A percentile compares a stretch with the other conserved stretches of the same genome.
Conservation (phyloP, 1,140 invertebrate species). For the Drosophila parvula region DNA sequence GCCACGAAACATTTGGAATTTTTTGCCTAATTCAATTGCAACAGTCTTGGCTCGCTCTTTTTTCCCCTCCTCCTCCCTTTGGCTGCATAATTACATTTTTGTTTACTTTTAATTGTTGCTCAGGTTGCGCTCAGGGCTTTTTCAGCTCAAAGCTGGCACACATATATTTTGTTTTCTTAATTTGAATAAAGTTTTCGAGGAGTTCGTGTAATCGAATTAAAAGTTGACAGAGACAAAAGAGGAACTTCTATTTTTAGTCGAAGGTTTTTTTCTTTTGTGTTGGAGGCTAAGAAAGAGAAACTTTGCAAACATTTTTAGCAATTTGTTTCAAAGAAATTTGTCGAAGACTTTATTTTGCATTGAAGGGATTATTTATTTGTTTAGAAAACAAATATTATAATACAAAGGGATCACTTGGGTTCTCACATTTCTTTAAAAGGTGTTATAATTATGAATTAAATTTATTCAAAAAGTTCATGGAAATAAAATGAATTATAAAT, state of each 20-base stretch:
- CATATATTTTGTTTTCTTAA: conserved; percentile 34
- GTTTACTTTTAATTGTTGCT: conserved; percentile 81
- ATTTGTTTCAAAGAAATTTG: background rate
- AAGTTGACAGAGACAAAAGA: conserved; percentile 26
- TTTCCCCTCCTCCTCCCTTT: conserved; percentile 45
- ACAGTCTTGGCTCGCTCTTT: conserved; percentile 26
- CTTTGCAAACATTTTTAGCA: background rate
- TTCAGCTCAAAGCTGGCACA: conserved; percentile 6
- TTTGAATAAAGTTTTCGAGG: conserved; percentile 33
- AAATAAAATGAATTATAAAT: too few species aligned
- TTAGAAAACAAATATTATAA: too few species aligned
- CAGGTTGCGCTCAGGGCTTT: conserved; percentile 30
- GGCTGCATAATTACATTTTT: conserved; percentile 82
- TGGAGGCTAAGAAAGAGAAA: background rate
- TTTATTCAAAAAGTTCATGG: too few species aligned
- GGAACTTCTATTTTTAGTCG: conserved; percentile 20
- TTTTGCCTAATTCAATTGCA: conserved; percentile 69
- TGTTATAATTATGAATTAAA: too few species aligned
- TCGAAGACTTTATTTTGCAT: too few species aligned
- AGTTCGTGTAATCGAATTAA: conserved; percentile 40
- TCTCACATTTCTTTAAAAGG: background rate
- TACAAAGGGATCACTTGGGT: background rate
- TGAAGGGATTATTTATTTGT: too few species aligned
- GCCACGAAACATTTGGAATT: conserved; percentile 52
- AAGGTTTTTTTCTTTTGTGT: background rate